Conservation (phyloP, 2,113 vertebrate genomes). For the Percopsis transmontana region DNA sequence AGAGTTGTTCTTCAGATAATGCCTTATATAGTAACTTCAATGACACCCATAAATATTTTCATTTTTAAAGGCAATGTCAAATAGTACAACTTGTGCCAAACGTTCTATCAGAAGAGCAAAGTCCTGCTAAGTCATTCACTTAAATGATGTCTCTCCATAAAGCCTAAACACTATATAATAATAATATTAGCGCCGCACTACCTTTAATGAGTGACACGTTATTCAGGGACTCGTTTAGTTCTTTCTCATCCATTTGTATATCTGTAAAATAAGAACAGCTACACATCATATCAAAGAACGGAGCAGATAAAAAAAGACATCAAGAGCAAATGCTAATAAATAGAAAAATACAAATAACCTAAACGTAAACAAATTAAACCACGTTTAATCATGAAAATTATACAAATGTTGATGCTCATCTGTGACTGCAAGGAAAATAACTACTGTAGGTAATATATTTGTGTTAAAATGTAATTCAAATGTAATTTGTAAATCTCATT, state of each 20-base stretch:
- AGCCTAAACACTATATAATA: too few relatives aligned
- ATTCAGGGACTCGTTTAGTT: constrained; percentile 88
- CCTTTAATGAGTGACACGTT: constrained; percentile 92
- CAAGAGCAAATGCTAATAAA: neutral
- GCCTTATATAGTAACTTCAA: constrained; percentile 26
- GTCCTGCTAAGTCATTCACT: constrained; percentile 40
- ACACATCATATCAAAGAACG: neutral
- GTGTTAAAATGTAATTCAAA: too few relatives aligned
- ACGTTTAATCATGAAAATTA: too few relatives aligned
- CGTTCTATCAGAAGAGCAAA: constrained; percentile 20
- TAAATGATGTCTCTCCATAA: constrained; percentile 1
- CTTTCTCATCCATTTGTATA: constrained; percentile 91
- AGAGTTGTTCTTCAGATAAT: constrained; percentile 53
- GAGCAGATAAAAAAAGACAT: constrained; percentile 1
- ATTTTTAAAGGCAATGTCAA: neutral
- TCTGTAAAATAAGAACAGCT: constrained; percentile 66
- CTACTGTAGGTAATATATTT: too few relatives aligned
- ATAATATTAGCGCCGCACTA: constrained; percentile 58
- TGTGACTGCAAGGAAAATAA: too few relatives aligned
- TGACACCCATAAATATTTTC: neutral
- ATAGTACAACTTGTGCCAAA: constrained; percentile 20
- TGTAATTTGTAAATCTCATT: neutral
- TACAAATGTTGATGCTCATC: neutral
- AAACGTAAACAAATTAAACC: neutral
- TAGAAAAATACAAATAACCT: neutral